Conservation (phyloP, 2,113 vertebrate genomes). For the Lucifuga dentata region DNA sequence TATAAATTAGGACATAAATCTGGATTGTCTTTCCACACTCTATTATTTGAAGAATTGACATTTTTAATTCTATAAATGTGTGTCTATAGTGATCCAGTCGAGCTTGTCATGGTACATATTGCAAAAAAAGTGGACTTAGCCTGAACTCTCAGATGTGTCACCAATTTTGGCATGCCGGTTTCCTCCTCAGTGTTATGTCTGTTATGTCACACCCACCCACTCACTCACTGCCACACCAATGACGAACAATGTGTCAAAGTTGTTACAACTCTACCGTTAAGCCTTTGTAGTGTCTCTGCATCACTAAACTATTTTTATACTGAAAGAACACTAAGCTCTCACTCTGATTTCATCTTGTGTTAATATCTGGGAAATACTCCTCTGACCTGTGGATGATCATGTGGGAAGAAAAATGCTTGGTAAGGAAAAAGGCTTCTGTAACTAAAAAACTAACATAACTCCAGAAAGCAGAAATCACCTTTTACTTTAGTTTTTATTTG, state of each 20-base stretch:
- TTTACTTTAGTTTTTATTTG: not conserved
- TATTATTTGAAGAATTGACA: too few relatives aligned
- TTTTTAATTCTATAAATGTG: too few relatives aligned
- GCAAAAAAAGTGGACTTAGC: not conserved
- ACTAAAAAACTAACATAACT: constrained; percentile 8
- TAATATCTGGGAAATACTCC: not conserved
- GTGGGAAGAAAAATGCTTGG: constrained; percentile 8
- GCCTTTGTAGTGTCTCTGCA: too few relatives aligned
- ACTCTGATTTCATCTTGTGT: too few relatives aligned
- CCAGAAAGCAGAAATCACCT: not conserved
- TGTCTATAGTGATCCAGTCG: too few relatives aligned
- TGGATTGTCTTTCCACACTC: too few relatives aligned
- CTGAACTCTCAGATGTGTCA: constrained; percentile 36
- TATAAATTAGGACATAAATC: too few relatives aligned
- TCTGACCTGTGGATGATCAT: constrained; percentile 16
- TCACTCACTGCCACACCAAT: not conserved
- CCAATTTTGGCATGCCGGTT: not conserved
- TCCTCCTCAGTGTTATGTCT: constrained; percentile 8
- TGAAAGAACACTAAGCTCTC: too few relatives aligned
- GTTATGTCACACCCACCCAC: constrained; percentile 22
- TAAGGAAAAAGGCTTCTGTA: too few relatives aligned
- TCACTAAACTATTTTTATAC: constrained; percentile 50
- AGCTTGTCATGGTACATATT: not conserved
- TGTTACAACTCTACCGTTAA: not conserved
- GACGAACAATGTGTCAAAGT: constrained; percentile 17